phyloP scores from a whole-genome alignment of 2,888 invertebrate species.

The Tenthredo amoena region DNA sequence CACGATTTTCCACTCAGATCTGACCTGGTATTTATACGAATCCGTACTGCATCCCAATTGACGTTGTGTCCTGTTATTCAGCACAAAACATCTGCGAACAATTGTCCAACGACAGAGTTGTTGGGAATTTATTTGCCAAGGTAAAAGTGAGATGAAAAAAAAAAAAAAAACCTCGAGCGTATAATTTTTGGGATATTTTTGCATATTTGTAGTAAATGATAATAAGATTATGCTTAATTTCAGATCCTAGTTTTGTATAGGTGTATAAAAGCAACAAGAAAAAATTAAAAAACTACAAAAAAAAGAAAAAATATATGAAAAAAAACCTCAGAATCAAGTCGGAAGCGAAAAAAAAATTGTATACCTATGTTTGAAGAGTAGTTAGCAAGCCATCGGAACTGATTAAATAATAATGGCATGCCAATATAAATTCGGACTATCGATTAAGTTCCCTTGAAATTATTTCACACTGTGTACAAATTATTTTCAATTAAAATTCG shows the following conservation, averaged over 20 bases:
- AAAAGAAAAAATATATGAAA: neutral
- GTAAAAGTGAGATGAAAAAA: slow-evolving; percentile 35
- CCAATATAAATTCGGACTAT: slow-evolving; percentile 39
- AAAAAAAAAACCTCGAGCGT: neutral
- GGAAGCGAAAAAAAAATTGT: slow-evolving; percentile 54
- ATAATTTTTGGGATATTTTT: slow-evolving; percentile 46
- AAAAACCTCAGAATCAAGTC: slow-evolving; percentile 42
- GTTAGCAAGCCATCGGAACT: slow-evolving; percentile 52
- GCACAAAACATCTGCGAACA: neutral
- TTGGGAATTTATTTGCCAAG: neutral
- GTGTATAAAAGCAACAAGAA: slow-evolving; percentile 55
- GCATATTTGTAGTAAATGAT: slow-evolving; percentile 50
- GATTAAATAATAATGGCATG: slow-evolving; percentile 54
- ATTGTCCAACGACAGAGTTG: slow-evolving; percentile 18
- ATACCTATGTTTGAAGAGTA: slow-evolving; percentile 36
- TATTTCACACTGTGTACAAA: slow-evolving; percentile 26
- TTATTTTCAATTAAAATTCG: slow-evolving; percentile 6
- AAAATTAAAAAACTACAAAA: slow-evolving; percentile 47
- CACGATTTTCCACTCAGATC: slow-evolving; percentile 91
- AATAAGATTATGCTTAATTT: slow-evolving; percentile 56
- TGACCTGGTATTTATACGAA: slow-evolving; percentile 77
- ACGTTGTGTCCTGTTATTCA: slow-evolving; percentile 24
- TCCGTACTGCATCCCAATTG: slow-evolving; percentile 33
- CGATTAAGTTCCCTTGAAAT: slow-evolving; percentile 31
- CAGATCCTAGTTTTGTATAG: slow-evolving; percentile 56